Evolutionary conservation across 2,888 invertebrate genomes (phyloP).

Genomic region (Ganaspis brasiliensis): DNA sequence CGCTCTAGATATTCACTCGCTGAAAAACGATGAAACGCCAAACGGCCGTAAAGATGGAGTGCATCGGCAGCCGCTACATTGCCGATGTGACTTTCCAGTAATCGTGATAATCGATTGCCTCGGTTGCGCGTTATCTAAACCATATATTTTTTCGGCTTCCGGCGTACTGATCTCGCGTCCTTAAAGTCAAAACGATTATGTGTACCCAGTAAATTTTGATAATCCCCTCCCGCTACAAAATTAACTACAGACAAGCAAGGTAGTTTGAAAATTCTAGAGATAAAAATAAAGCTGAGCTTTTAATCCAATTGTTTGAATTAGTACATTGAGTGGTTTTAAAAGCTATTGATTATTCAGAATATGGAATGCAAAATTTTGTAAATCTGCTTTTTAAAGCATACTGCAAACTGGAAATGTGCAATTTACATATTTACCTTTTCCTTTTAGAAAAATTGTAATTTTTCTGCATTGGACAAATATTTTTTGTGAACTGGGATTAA

Average conservation of each 20-base stretch:
- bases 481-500: no score
- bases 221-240: not conserved
- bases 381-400: no score
- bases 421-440: no score
- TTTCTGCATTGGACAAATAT: no score
- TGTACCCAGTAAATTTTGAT: slow-evolving; percentile 18
- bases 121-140: slow-evolving; percentile 22
- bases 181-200: slow-evolving; percentile 24
- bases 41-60: slow-evolving; percentile 36
- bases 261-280: not conserved
- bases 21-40: slow-evolving; percentile 43
- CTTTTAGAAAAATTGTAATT: no score
- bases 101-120: slow-evolving; percentile 38
- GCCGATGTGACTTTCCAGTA: slow-evolving; percentile 49
- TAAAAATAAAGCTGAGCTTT: no score
- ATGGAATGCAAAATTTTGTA: no score
- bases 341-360: no score
- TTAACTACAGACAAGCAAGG: not conserved
- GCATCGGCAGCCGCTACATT: slow-evolving; percentile 36
- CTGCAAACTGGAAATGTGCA: no score
- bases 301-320: no score
- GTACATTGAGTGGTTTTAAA: no score
- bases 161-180: slow-evolving; percentile 2
- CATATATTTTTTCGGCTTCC: slow-evolving; percentile 11
- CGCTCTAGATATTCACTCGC: slow-evolving; percentile 36